Evolutionary conservation across 2,888 invertebrate species (phyloP).

Genomic region (Habrosyne pyritoides): DNA sequence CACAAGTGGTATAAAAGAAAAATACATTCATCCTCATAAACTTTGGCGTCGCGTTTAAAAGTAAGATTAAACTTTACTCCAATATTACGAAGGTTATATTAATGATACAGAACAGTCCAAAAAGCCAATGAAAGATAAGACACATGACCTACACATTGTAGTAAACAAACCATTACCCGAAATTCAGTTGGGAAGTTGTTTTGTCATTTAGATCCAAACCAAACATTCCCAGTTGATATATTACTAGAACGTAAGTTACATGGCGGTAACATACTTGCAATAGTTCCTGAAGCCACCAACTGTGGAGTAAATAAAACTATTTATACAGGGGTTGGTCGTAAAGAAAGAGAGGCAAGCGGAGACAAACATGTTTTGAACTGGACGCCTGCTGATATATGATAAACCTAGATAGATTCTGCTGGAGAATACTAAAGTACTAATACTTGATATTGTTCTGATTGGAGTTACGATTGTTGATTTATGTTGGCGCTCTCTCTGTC

Average conservation of each 20-base stretch:
- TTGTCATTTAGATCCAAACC: not conserved
- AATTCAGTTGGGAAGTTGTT: conserved; percentile 3
- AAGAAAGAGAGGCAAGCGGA: not conserved
- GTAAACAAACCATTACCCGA: not conserved
- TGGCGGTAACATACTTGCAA: not conserved
- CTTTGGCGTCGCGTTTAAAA: too few species aligned
- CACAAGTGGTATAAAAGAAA: too few species aligned
- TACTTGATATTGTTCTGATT: not conserved
- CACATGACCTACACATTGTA: not conserved
- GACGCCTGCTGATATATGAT: too few species aligned
- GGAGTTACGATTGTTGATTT: not conserved
- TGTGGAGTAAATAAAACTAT: not conserved
- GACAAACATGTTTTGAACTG: not conserved
- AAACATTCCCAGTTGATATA: not conserved
- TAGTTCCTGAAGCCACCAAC: conserved; percentile 1
- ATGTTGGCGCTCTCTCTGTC: too few species aligned
- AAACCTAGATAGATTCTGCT: not conserved
- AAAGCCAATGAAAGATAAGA: not conserved
- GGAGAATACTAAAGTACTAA: too few species aligned
- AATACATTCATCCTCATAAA: too few species aligned
- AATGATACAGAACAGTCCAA: not conserved
- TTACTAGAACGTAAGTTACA: not conserved
- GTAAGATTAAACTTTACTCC: too few species aligned
- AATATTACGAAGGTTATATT: not conserved
- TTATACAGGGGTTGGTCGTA: not conserved